phyloP scores from a whole-genome alignment of 2,797 vertebrate species.

The Dicrostonyx torquatus region DNA sequence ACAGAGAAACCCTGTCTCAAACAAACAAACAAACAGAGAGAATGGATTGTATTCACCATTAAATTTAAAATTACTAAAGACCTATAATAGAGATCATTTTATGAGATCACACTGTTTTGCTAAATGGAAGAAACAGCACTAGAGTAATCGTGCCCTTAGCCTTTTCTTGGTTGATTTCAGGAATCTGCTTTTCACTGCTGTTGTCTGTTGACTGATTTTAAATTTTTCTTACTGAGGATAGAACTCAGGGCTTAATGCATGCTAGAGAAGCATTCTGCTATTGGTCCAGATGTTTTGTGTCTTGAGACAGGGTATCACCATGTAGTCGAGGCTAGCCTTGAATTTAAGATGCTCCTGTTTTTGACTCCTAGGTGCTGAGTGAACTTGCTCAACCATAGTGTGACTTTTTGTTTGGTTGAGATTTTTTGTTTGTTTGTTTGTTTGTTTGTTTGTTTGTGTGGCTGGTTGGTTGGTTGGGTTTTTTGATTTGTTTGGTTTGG shows the following conservation, averaged over 20 bases:
- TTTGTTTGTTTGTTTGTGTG: no score
- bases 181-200: neutral
- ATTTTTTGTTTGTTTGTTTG: no score
- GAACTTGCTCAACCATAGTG: neutral
- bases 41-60: neutral
- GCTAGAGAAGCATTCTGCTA: neutral
- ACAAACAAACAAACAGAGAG: neutral
- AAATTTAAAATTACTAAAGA: neutral
- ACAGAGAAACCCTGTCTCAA: neutral
- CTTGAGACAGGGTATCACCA: neutral
- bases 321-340: neutral
- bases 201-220: neutral
- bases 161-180: neutral
- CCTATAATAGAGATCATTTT: neutral
- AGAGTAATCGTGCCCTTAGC: neutral
- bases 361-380: neutral
- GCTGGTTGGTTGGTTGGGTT: neutral
- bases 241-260: neutral
- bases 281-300: neutral
- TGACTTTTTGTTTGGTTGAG: neutral
- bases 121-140: neutral
- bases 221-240: neutral
- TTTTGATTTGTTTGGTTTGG: neutral
- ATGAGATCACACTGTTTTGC: neutral
- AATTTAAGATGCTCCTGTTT: neutral